Conservation (phyloP, 1,140 invertebrate genomes). For the Polypedilum vanderplanki region DNA sequence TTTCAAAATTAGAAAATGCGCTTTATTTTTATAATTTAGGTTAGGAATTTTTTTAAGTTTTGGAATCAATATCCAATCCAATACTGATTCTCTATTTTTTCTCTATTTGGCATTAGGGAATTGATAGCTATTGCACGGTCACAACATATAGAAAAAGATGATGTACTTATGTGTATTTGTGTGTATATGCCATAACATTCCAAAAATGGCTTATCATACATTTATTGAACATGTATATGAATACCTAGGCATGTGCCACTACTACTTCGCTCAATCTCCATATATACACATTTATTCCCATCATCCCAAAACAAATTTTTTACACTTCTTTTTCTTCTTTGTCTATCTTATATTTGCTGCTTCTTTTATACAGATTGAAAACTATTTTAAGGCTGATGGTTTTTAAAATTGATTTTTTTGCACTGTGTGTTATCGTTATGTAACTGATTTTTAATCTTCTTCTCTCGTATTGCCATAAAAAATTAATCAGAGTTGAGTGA, state of each 20-base stretch:
- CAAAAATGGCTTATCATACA: conserved; percentile 13
- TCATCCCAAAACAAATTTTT: conserved; percentile 7
- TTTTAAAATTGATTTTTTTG: too few species aligned
- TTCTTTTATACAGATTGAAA: too few species aligned
- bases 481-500: too few species aligned
- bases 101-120: conserved; percentile 17
- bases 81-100: conserved; percentile 3
- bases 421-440: too few species aligned
- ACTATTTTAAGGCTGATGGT: too few species aligned
- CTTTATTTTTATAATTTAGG: too few species aligned
- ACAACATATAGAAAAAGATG: neutral
- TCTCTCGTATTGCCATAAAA: too few species aligned
- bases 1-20: too few species aligned
- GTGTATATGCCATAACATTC: neutral
- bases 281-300: neutral
- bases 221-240: conserved; percentile 1
- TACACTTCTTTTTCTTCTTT: neutral
- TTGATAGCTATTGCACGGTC: conserved; percentile 16
- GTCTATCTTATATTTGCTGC: too few species aligned
- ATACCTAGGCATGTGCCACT: conserved; percentile 16
- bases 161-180: neutral
- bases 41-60: too few species aligned
- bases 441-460: too few species aligned
- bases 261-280: neutral
- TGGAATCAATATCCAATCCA: neutral